These are phyloP conservation scores for Thermophis baileyi DNA, from an alignment of 2,113 vertebrate species.

Conservation along the genomic window DNA sequence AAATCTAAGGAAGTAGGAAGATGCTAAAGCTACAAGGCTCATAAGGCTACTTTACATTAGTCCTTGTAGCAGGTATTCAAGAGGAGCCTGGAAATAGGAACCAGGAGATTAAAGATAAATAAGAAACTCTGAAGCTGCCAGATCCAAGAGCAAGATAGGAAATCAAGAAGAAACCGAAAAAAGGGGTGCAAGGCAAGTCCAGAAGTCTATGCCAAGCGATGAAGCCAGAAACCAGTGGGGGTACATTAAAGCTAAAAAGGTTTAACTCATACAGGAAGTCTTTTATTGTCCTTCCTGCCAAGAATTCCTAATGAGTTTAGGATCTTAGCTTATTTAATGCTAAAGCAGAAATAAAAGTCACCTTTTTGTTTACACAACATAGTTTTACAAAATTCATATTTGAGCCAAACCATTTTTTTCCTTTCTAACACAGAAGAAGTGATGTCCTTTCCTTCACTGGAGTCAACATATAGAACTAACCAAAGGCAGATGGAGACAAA, in stretches of 20 bases:
- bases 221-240: background rate
- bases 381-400: background rate
- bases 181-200: background rate
- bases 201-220: background rate
- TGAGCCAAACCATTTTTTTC: background rate
- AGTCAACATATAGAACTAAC: background rate
- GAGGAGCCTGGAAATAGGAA: background rate
- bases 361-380: background rate
- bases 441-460: background rate
- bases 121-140: background rate
- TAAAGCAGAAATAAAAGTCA: background rate
- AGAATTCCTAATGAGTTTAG: background rate
- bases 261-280: background rate
- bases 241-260: too few relatives aligned
- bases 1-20: background rate
- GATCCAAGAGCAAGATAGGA: background rate
- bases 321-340: background rate
- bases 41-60: background rate
- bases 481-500: background rate
- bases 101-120: background rate
- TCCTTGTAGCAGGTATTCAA: background rate
- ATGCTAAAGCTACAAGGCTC: background rate
- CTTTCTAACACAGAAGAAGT: background rate
- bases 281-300: background rate
- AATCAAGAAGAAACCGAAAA: background rate